Evolutionary conservation across 1,140 invertebrate species (phyloP), one percentile per base, ranked within the genome.

Genomic region (Drosophila repletoides): DNA sequence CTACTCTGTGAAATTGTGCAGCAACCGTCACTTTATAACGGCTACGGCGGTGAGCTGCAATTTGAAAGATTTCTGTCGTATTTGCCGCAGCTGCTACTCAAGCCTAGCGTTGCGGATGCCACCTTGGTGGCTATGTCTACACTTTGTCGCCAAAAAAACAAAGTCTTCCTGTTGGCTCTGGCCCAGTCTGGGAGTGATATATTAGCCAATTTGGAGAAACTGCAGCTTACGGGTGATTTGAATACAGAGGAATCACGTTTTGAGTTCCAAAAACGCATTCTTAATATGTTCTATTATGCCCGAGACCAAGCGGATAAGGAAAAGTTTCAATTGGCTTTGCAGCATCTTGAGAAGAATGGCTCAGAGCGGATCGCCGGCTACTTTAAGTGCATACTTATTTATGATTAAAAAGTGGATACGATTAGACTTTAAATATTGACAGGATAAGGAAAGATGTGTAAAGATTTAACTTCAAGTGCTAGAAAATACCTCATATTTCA

Each of bases 1-100:
- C 49, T 92, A 2, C 75, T 93, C 17, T 90, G 89, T 56, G 88
- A 90, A 10, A 91, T 92, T 40, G 88, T 92, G 3, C 80, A 91
- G 52, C 69, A 91, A 28, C 70, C 88, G 9, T 76, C 86, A 17
- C 86, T 92, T 3, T 79, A 77, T 2, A 46, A 71, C n/a, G 68
- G 89, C 6, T 92, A 91, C 40, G 90, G 90, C 67, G 92, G 65
- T 3, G 70, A 46, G 7, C 29, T 67, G 0, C 61, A 56, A 26
- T 90, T 90, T 19, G 12, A 41, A 2, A 6, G 41, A 0, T 74
- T 88, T n/a, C 76, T 90, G 0, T 12, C 46, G 22, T 86, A 88
- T 38, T 38, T 86, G 59, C 83, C 88, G 0, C 65, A 77, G 26
- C 29, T 88, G 34, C 59, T 90, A 36, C 52, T 84, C 1, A 88